These are phyloP conservation scores for Diplazon laetatorius DNA, from an alignment of 2,888 invertebrate genomes.

Conservation along the genomic window DNA sequence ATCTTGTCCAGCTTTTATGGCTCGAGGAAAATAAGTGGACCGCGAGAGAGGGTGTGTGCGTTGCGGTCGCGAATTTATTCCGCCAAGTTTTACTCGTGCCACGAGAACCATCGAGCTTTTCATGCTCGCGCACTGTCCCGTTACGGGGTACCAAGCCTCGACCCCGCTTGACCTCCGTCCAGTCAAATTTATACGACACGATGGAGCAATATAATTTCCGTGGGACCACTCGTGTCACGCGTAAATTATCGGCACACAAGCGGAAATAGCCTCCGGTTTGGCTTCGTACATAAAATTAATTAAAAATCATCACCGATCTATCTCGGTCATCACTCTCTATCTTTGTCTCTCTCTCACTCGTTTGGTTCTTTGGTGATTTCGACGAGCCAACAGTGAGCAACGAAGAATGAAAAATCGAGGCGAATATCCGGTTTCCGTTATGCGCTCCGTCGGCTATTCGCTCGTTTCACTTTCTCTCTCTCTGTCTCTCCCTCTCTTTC, in stretches of 20 bases:
- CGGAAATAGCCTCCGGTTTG: no score
- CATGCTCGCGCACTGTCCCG: neutral
- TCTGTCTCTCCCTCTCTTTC: no score
- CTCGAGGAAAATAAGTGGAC: constrained; percentile 57
- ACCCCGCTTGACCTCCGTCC: constrained; percentile 52
- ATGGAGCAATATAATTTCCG: constrained; percentile 33
- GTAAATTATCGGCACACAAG: neutral
- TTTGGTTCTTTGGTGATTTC: constrained; percentile 30
- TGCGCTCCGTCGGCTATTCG: constrained; percentile 34
- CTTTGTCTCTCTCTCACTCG: no score
- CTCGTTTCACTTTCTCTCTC: constrained; percentile 26
- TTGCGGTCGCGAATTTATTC: constrained; percentile 14
- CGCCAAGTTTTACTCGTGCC: constrained; percentile 4
- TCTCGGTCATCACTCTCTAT: no score
- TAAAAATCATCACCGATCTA: no score
- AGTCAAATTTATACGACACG: constrained; percentile 44
- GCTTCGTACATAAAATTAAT: no score
- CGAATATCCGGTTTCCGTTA: constrained; percentile 62
- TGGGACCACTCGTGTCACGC: constrained; percentile 22
- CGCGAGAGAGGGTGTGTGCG: constrained; percentile 41
- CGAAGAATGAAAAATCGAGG: constrained; percentile 27
- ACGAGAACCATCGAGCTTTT: neutral
- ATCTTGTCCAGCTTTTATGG: neutral
- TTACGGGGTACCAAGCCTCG: constrained; percentile 54
- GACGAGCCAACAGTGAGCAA: neutral